Base-by-base conservation (phyloP, 2,888 invertebrate species). In the Cryptus armator region DNA sequence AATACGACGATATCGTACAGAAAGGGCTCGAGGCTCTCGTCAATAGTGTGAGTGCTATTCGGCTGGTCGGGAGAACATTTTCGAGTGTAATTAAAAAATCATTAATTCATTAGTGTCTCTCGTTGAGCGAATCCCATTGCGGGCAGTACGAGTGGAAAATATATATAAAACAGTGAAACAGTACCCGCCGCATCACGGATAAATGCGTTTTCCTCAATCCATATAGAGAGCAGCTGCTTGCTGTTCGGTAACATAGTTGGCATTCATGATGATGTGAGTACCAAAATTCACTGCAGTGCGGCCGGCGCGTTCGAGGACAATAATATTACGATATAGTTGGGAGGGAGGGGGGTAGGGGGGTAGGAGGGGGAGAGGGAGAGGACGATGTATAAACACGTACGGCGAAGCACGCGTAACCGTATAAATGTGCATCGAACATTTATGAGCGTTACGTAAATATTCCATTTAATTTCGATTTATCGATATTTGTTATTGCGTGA, bases 391-490 rank as follows among this genome's bases (percentile, higher is more conserved):
- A 56, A 81, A 74, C 67, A 81, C 80, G 67, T 81, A 74, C 74
- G 56, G 46, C 46, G 51, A 53, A 74, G 46, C 72, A 67, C 48
- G 80, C 74, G 14, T 37, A 46, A 64, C 51, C 59, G 46, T 81
- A 72, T 59, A 67, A 53, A 68, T 59, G 37, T 29, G 44, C 56
- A 59, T 56, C 53, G 24, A 32, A 74, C 80, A 48, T 74, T 81
- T 67, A 81, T 53, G 80, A 74, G 80, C 10, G 32, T 74, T 74
- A 29, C 56, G 67, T 81, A 81, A 81, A 74, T 67, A 82, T 83
- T 81, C 86, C 80, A 88, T 89, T 88, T 86, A 85, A 88, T 89
- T 88, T 86, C 88, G 85, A 90, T 90, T 89, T 88, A 88, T 88
- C 76, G 83, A 81, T 79, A 85, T 86, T 88, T 87, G 86, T 81